A percentile compares a stretch with the other conserved stretches of the same genome.
phyloP scores from a whole-genome alignment of 2,888 invertebrate species.

The Athalia circularis region DNA sequence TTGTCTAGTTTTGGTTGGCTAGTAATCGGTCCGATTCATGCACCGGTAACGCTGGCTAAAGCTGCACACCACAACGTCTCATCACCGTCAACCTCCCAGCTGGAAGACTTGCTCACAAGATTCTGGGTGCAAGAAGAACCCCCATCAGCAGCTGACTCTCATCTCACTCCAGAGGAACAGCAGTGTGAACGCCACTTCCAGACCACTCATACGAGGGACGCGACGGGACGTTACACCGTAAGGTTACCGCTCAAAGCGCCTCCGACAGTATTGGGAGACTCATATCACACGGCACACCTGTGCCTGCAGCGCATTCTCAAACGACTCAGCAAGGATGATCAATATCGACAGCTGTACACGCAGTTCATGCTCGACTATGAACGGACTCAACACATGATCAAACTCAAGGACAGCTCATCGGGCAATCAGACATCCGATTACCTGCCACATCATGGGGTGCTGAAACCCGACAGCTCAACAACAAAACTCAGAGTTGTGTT shows the following conservation, averaged over 20 bases:
- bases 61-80: slow-evolving; percentile 16
- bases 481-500: slow-evolving; percentile 43
- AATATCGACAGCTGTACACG: background rate
- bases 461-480: slow-evolving; percentile 37
- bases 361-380: slow-evolving; percentile 27
- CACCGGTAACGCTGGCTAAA: background rate
- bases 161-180: slow-evolving; percentile 36
- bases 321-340: background rate
- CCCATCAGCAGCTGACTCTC: background rate
- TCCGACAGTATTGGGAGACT: background rate
- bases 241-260: slow-evolving; percentile 41
- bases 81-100: background rate
- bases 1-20: slow-evolving; percentile 27
- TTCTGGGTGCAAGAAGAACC: slow-evolving; percentile 50
- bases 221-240: slow-evolving; percentile 42
- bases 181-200: slow-evolving; percentile 47
- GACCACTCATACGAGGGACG: slow-evolving; percentile 46
- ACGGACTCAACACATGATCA: slow-evolving; percentile 17
- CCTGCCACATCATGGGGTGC: slow-evolving; percentile 41
- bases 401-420: slow-evolving; percentile 9
- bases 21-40: slow-evolving; percentile 14
- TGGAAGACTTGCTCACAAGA: slow-evolving; percentile 44
- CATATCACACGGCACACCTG: background rate
- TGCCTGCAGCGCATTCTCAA: slow-evolving; percentile 13
- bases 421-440: slow-evolving; percentile 17